Base-by-base conservation (phyloP, 2,113 vertebrate species). In the Menura novaehollandiae region DNA sequence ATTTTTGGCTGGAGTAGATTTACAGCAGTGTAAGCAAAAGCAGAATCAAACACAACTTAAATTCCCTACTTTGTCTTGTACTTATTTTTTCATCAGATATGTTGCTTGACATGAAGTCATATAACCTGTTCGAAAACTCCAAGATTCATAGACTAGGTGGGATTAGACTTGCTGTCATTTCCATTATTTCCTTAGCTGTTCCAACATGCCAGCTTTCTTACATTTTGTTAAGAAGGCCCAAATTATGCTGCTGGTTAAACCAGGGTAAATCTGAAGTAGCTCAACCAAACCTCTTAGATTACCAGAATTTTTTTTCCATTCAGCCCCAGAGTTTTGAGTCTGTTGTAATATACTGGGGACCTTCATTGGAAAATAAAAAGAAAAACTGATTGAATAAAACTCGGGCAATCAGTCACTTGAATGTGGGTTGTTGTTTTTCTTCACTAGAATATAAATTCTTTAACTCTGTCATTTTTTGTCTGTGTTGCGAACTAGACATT, bases 71-170 rank as follows among this genome's bases (percentile, higher is more conserved):
- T 84, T 39, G 15, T 66, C 53, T 79, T 13, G 30, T 71, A 8
- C 15, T 56, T 85, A 27, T 9, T 89, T 92, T 85, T 41, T 85
- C 6, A 5, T 67, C 35, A 64, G 26, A 16, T 52, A 41, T 5
- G 62, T 91, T 56, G 12, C 32, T 68, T 83, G 46, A 35, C 56
- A 24, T 60, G 37, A 85, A 43, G 8, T 39, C 46, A 43, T 47
- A 20, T 18, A 68, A 64, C 39, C n/a, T 68, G 26, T 68, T 52
- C 58, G 67, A 73, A 90, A 80, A 27, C 22, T 52, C 32, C 39
- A 43, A 1, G n/a, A 26, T 66, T 80, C 35, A 3, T 1, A 28
- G 52, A 53, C 18, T 7, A 9, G 0, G 1, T 69, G 52, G 15
- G 17, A 12, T 68, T 67, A 63, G 39, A 53, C 10, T 35, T 66